phyloP scores from a whole-genome alignment of 1,140 invertebrate species.

The Trichonephila clavipes region DNA sequence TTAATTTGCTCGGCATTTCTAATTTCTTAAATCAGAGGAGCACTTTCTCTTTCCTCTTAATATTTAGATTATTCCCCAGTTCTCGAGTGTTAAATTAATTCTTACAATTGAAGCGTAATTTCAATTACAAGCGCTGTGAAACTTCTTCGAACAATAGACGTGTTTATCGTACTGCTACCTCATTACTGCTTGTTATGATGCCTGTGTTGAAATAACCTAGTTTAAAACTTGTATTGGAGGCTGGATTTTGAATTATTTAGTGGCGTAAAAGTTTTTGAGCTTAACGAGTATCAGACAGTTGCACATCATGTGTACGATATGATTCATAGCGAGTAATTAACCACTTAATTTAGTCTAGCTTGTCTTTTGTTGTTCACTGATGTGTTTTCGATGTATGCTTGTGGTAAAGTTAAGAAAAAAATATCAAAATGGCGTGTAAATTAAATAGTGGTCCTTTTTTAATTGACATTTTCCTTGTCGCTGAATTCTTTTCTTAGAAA shows the following conservation, averaged over 20 bases:
- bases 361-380: too few species aligned
- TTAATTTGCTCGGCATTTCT: conserved; percentile 1
- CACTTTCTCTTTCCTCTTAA: neutral
- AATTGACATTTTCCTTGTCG: too few species aligned
- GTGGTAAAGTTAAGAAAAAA: too few species aligned
- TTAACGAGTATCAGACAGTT: neutral
- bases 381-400: too few species aligned
- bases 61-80: neutral
- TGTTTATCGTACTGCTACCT: neutral
- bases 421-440: too few species aligned
- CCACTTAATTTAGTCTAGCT: too few species aligned
- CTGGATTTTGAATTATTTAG: neutral
- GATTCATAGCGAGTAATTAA: neutral
- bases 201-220: neutral
- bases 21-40: neutral
- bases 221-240: neutral
- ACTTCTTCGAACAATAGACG: neutral
- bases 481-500: too few species aligned
- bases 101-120: neutral
- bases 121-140: neutral
- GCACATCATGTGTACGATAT: neutral
- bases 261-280: neutral
- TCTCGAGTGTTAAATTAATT: neutral
- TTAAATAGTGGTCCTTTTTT: too few species aligned
- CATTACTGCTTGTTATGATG: neutral